These are phyloP conservation scores for Amphilophus citrinellus DNA, from an alignment of 2,113 vertebrate species.

Conservation along the genomic window DNA sequence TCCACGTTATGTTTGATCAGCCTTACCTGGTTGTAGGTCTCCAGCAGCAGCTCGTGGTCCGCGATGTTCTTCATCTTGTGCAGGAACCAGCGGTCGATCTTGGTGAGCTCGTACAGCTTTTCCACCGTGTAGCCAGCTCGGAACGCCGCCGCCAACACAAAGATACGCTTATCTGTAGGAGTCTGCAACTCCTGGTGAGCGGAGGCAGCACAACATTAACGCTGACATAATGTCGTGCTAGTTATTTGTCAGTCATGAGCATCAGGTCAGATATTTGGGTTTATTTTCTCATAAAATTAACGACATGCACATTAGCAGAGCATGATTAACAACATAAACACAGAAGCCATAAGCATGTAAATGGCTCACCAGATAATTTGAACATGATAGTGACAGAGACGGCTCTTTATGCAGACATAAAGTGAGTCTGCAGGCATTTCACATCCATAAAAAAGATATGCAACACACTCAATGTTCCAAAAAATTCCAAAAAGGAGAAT, in stretches of 20 bases:
- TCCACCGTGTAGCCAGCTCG: conserved; percentile 90
- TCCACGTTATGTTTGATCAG: fast-evolving
- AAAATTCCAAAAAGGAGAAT: not conserved
- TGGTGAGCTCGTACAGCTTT: conserved; percentile 92
- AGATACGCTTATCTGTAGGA: conserved; percentile 95
- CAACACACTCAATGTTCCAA: not conserved
- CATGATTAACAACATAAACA: not conserved
- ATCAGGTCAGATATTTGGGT: not conserved
- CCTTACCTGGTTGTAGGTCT: conserved; percentile 81
- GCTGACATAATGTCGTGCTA: not conserved
- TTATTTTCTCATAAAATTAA: not conserved
- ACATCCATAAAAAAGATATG: not conserved
- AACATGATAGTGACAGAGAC: no score
- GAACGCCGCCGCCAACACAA: conserved; percentile 92
- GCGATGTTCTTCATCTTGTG: conserved; percentile 96
- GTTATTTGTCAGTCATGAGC: not conserved
- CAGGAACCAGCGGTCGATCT: conserved; percentile 98
- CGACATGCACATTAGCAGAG: not conserved
- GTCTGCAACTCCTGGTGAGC: conserved; percentile 90
- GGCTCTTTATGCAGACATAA: no score
- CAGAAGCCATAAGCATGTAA: not conserved
- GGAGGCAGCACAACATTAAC: not conserved
- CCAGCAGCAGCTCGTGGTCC: conserved; percentile 85
- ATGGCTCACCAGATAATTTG: not conserved
- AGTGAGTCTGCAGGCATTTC: not conserved